A percentile compares a stretch with the other conserved stretches of the same genome.
Conservation (phyloP, 2,797 vertebrate species). For the Taeniopygia guttata region DNA sequence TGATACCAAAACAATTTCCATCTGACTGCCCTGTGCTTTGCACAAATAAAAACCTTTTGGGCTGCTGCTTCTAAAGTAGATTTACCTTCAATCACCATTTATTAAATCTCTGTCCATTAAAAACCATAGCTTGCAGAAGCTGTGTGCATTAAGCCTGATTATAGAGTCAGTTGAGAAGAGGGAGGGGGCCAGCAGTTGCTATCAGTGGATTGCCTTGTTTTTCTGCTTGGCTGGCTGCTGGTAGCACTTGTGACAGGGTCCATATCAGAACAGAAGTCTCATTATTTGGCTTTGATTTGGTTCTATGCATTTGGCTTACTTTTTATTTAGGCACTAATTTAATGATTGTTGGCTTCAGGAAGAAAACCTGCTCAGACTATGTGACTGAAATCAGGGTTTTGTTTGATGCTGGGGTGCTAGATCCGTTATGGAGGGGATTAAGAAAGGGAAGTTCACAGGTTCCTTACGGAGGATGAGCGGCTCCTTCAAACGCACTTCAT, state of each 20-base stretch:
- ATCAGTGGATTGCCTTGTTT: conserved; percentile 61
- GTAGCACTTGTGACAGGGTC: conserved; percentile 3
- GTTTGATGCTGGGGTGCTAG: background rate
- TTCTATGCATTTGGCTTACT: background rate
- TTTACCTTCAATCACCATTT: conserved; percentile 98
- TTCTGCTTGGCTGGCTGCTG: background rate
- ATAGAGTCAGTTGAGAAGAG: conserved; percentile 81
- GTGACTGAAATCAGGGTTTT: conserved; percentile 8
- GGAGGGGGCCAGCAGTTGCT: conserved; percentile 76
- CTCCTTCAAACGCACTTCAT: conserved; percentile 86
- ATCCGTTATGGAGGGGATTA: conserved; percentile 72
- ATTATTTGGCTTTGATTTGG: background rate
- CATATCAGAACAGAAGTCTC: background rate
- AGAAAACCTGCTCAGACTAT: background rate
- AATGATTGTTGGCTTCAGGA: background rate
- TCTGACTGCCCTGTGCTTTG: conserved; percentile 72
- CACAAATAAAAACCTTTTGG: conserved; percentile 74
- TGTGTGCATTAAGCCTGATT: conserved; percentile 95
- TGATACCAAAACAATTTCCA: conserved; percentile 64
- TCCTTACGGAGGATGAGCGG: conserved; percentile 75
- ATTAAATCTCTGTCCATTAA: conserved; percentile 97
- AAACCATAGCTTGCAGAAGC: conserved; percentile 84
- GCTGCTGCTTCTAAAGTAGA: conserved; percentile 89
- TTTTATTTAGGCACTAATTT: conserved; percentile 2
- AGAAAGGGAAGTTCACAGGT: conserved; percentile 62